Conservation (phyloP, 2,797 vertebrate species). For the Coranthus polyacanthus region DNA sequence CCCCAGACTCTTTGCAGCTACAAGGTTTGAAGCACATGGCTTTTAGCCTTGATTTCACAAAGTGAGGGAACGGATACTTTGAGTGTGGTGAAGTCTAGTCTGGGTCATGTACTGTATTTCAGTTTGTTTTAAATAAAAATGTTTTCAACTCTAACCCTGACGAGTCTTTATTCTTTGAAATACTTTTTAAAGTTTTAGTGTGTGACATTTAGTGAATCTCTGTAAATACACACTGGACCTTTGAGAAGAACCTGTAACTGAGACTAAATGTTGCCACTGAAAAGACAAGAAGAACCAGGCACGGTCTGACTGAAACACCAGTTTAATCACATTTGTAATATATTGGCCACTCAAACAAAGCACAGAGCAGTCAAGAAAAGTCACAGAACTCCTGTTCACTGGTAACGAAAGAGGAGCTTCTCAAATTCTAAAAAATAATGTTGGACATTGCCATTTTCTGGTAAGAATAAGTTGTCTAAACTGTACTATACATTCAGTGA, state of each 20-base stretch:
- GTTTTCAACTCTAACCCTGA: slow-evolving; percentile 59
- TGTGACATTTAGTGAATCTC: too few species aligned
- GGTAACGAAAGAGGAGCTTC: slow-evolving; percentile 51
- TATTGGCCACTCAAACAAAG: slow-evolving; percentile 51
- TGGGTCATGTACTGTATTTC: slow-evolving; percentile 64
- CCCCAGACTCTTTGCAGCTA: slow-evolving; percentile 25
- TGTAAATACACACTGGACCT: too few species aligned
- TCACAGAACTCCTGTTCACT: slow-evolving; percentile 44
- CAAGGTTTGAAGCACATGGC: slow-evolving; percentile 45
- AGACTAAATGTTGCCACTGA: too few species aligned
- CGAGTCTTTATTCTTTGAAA: background rate
- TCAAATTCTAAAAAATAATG: slow-evolving; percentile 46
- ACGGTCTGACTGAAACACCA: slow-evolving; percentile 56
- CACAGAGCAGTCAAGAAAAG: slow-evolving; percentile 60
- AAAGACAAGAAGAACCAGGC: background rate
- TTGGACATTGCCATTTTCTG: slow-evolving; percentile 30
- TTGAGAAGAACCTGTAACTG: too few species aligned
- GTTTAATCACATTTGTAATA: slow-evolving; percentile 76
- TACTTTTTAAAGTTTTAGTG: too few species aligned
- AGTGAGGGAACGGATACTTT: slow-evolving; percentile 41
- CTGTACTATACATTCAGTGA: slow-evolving; percentile 72
- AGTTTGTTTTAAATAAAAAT: slow-evolving; percentile 71
- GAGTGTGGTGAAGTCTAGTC: slow-evolving; percentile 57
- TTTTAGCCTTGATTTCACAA: slow-evolving; percentile 43
- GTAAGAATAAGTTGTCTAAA: slow-evolving; percentile 30